A percentile compares a stretch with the other conserved stretches of the same genome.
These are phyloP conservation scores for Lanius collurio DNA, from an alignment of 2,113 vertebrate species.

Conservation along the genomic window DNA sequence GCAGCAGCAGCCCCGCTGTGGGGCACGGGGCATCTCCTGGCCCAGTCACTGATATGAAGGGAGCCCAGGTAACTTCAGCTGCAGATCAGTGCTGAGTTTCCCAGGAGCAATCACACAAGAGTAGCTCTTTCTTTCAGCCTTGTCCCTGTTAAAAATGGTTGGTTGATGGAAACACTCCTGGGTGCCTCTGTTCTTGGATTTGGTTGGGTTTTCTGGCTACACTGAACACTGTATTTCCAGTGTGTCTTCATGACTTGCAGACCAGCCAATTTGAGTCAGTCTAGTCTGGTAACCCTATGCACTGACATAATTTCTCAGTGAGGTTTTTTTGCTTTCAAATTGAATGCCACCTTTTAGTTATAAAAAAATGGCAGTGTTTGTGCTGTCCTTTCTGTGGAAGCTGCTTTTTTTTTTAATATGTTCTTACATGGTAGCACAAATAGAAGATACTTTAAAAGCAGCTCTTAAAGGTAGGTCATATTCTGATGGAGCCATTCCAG, in stretches of 20 bases:
- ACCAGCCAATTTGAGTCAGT: neutral
- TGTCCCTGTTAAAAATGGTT: neutral
- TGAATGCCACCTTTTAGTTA: neutral
- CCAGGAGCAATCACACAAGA: neutral
- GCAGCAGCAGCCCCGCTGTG: neutral
- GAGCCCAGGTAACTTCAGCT: neutral
- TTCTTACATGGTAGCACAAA: neutral
- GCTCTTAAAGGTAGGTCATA: fast-evolving
- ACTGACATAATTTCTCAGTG: neutral
- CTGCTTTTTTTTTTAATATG: neutral
- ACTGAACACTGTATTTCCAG: neutral
- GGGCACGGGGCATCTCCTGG: neutral
- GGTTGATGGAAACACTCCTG: neutral
- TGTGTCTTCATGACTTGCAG: neutral
- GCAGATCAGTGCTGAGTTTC: neutral
- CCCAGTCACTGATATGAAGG: fast-evolving
- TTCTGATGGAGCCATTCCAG: neutral
- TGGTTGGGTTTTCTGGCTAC: neutral
- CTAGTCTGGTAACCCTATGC: neutral
- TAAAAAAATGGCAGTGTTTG: neutral
- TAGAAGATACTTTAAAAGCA: neutral
- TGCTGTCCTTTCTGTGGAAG: neutral
- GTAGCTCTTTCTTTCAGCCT: neutral
- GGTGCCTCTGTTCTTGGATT: neutral
- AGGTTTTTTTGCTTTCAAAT: neutral